phyloP scores from a whole-genome alignment of 2,797 vertebrate genomes.

The Xerus rutilus region DNA sequence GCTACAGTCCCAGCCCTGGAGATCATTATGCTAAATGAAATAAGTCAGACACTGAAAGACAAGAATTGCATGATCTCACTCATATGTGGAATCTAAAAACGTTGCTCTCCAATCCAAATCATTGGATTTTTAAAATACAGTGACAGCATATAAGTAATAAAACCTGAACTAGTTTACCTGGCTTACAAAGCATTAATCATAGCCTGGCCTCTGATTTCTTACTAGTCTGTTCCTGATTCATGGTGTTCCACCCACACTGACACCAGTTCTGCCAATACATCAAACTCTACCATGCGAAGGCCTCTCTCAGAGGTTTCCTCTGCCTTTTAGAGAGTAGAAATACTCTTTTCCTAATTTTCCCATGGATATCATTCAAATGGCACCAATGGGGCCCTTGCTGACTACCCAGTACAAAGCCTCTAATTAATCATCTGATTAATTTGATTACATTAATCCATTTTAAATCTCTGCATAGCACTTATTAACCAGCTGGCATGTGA shows the following conservation, averaged over 20 bases:
- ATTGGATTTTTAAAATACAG: slow-evolving; percentile 23
- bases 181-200: not conserved
- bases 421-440: not conserved
- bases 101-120: not conserved
- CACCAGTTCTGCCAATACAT: not conserved
- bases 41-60: too few species aligned
- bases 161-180: not conserved
- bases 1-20: too few species aligned
- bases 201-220: not conserved
- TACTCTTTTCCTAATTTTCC: not conserved
- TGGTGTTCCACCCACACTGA: not conserved
- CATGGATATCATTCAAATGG: not conserved
- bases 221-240: not conserved
- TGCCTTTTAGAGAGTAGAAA: too few species aligned
- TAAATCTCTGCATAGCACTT: not conserved
- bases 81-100: too few species aligned
- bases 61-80: too few species aligned
- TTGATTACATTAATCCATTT: not conserved
- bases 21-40: too few species aligned
- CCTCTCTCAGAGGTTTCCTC: not conserved
- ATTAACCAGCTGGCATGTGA: not conserved
- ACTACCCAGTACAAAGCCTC: not conserved
- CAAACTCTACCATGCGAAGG: not conserved
- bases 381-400: not conserved
- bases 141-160: slow-evolving; percentile 2